Base-by-base conservation (phyloP, 2,888 invertebrate genomes). In the Sylvicola fuscatus region DNA sequence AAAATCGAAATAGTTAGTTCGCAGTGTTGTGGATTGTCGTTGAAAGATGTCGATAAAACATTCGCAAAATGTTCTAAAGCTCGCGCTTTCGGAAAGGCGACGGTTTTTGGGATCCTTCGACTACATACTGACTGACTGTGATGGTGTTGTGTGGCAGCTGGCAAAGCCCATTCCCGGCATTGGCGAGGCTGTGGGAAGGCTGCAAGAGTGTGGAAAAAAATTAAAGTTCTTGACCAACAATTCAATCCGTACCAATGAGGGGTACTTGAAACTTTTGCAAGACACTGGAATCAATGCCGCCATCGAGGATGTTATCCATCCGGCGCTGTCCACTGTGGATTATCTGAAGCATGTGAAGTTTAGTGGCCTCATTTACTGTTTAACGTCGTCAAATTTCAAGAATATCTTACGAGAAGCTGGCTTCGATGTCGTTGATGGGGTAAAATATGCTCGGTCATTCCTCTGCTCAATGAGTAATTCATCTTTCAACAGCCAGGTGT, bases 91-190 rank as follows among this genome's bases (percentile, higher is more conserved):
- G 34, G 53, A 58, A 45, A 45, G 55, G 39, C 44, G 44, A 27
- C 40, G 45, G 27, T 60, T 61, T 37, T 38, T 69, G 2, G 48
- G 62, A 34, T 61, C 62, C 21, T 64, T 68, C 40, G 69, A 70
- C 44, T 57, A 58, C 31, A 57, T 70, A 35, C 50, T 70, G 32
- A 63, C 64, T 36, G 70, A 70, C 44, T 70, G 69, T 46, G 70
- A 70, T 51, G 70, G 70, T 35, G 66, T 66, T 2, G 38, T 66
- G 10, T 64, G 63, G 60, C 30, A 50, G 27, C 28, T 53, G 1
- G 41, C 44, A 2, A 44, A 46, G 3, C 49, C 55, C 10, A 55
- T 66, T 27, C 48, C 52, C 3, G 56, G 56, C 3, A 48, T 58
- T 2, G 45, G 53, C 1, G 48, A 52, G 3, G 49, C 58, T 2